A percentile compares a stretch with the other conserved stretches of the same genome.
These are phyloP conservation scores for Ptilorrhoa leucosticta DNA, from an alignment of 2,113 vertebrate species.

Conservation along the genomic window DNA sequence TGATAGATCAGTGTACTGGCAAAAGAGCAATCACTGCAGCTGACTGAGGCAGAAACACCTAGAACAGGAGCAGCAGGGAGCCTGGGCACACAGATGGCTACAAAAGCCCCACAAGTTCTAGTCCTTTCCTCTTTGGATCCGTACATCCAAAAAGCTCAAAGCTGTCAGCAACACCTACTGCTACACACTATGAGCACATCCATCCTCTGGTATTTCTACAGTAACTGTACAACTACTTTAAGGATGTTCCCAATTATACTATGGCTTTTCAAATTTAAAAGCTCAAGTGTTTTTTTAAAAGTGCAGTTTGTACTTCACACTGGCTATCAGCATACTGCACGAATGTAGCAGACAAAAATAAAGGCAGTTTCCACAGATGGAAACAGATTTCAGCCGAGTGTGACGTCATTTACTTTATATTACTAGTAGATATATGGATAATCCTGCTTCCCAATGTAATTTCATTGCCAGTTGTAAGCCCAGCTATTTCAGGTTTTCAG, in stretches of 20 bases:
- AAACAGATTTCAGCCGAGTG: slow-evolving; percentile 26
- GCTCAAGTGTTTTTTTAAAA: background rate
- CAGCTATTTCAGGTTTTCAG: slow-evolving; percentile 30
- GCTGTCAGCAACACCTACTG: background rate
- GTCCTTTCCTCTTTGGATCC: background rate
- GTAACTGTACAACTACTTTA: background rate
- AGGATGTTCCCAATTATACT: background rate
- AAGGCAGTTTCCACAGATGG: slow-evolving; percentile 31
- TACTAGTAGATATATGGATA: slow-evolving; percentile 24
- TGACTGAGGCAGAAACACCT: background rate
- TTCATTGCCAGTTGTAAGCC: background rate
- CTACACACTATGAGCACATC: background rate
- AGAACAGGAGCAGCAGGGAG: background rate
- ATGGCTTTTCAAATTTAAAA: background rate
- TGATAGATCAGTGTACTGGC: background rate
- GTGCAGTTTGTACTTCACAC: background rate
- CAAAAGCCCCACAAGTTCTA: background rate
- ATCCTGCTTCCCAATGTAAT: slow-evolving; percentile 35
- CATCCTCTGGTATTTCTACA: background rate
- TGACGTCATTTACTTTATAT: slow-evolving; percentile 32
- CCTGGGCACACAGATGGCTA: background rate
- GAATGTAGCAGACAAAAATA: background rate
- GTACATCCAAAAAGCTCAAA: background rate
- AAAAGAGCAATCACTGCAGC: background rate
- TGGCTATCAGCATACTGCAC: background rate